These are phyloP conservation scores for Parelbella ahira DNA, from an alignment of 2,888 invertebrate species.

Conservation along the genomic window DNA sequence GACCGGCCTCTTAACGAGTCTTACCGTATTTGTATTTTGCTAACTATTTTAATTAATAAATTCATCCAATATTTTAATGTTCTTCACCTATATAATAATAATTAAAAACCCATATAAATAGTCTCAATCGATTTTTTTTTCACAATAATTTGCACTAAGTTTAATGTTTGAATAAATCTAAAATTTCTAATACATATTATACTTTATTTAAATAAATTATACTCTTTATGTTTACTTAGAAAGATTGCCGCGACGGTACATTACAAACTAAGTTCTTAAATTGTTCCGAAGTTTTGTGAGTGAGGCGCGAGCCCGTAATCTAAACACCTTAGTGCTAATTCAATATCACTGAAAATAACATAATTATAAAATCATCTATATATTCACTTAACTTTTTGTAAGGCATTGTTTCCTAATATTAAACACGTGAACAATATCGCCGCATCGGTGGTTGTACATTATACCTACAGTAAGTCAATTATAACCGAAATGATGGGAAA, in stretches of 20 bases:
- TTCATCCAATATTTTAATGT: constrained; percentile 79
- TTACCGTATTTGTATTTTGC: constrained; percentile 80
- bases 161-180: constrained; percentile 80
- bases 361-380: constrained; percentile 73
- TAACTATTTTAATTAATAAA: constrained; percentile 81
- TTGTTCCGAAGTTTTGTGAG: constrained; percentile 73
- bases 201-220: constrained; percentile 78
- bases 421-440: constrained; percentile 66
- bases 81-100: constrained; percentile 78
- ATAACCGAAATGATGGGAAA: constrained; percentile 52
- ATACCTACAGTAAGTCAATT: constrained; percentile 59
- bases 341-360: constrained; percentile 76
- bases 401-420: constrained; percentile 78
- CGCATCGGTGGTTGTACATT: constrained; percentile 74
- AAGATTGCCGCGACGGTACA: constrained; percentile 74
- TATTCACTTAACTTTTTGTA: constrained; percentile 75
- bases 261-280: constrained; percentile 79
- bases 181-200: constrained; percentile 79
- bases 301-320: constrained; percentile 53
- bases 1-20: constrained; percentile 73
- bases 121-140: constrained; percentile 76
- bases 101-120: constrained; percentile 80
- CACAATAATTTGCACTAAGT: constrained; percentile 80
- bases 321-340: constrained; percentile 49
- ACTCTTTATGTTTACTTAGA: constrained; percentile 74